A percentile compares a stretch with the other conserved stretches of the same genome.
phyloP scores from a whole-genome alignment of 2,797 vertebrate species.

The Novumbra hubbsi region DNA sequence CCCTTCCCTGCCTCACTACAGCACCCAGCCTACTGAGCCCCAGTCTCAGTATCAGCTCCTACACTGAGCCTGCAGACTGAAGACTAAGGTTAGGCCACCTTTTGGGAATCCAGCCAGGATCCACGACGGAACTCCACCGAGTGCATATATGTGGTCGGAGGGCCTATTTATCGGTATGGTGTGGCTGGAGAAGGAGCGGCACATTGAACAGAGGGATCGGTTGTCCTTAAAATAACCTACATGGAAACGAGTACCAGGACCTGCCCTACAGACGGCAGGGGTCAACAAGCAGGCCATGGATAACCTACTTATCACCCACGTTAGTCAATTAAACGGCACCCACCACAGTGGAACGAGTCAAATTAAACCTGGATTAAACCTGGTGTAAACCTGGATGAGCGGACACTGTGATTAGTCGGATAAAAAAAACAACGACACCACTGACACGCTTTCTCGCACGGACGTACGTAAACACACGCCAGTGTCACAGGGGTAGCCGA shows the following conservation, averaged over 20 bases:
- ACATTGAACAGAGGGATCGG: background rate
- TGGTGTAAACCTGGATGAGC: background rate
- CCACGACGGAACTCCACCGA: background rate
- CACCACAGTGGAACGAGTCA: background rate
- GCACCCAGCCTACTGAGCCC: background rate
- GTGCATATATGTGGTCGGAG: background rate
- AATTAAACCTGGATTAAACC: conserved; percentile 7
- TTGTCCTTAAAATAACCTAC: background rate
- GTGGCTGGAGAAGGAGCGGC: background rate
- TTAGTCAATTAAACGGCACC: conserved; percentile 7
- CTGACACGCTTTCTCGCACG: background rate
- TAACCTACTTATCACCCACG: background rate
- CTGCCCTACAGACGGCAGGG: background rate
- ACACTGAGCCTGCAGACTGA: background rate
- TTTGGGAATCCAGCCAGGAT: background rate
- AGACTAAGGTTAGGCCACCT: background rate
- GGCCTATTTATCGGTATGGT: background rate
- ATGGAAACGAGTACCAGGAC: background rate
- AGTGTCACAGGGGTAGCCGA: background rate
- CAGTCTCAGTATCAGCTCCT: background rate
- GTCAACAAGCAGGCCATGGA: background rate
- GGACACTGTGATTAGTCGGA: background rate
- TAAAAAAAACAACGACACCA: background rate
- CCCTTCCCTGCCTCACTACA: background rate
- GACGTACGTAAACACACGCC: background rate